Evolutionary conservation across 2,797 vertebrate genomes (phyloP).

Genomic region (Agapornis canus): DNA sequence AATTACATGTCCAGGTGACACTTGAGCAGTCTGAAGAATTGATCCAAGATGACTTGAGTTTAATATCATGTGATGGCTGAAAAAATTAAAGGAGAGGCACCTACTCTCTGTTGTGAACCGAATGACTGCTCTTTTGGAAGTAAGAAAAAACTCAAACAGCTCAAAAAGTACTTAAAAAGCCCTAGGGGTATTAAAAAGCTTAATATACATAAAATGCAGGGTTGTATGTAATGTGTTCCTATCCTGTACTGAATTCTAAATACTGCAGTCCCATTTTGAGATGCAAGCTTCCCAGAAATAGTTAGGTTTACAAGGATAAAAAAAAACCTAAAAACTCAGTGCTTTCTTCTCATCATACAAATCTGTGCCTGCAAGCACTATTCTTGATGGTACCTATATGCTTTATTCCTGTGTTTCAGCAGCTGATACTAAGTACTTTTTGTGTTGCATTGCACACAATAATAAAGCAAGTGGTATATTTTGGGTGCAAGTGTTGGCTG

Average conservation of each 20-base stretch:
- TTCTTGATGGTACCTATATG: neutral
- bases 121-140: neutral
- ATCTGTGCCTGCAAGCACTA: neutral
- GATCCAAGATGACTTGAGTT: neutral
- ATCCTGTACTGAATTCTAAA: neutral
- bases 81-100: neutral
- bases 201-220: neutral
- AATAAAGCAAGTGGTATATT: constrained; percentile 24
- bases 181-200: neutral
- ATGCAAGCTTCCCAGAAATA: neutral
- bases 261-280: neutral
- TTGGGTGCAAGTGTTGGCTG: neutral
- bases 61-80: neutral
- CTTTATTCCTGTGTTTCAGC: constrained; percentile 12
- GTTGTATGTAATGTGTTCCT: neutral
- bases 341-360: neutral
- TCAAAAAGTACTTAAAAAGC: neutral
- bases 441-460: neutral
- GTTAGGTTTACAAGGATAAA: neutral
- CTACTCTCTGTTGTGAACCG: neutral
- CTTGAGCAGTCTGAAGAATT: neutral
- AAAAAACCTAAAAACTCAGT: neutral
- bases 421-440: neutral
- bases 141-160: neutral
- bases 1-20: neutral